Evolutionary conservation across 2,113 vertebrate species (phyloP).

Genomic region (Labeo rohita): DNA sequence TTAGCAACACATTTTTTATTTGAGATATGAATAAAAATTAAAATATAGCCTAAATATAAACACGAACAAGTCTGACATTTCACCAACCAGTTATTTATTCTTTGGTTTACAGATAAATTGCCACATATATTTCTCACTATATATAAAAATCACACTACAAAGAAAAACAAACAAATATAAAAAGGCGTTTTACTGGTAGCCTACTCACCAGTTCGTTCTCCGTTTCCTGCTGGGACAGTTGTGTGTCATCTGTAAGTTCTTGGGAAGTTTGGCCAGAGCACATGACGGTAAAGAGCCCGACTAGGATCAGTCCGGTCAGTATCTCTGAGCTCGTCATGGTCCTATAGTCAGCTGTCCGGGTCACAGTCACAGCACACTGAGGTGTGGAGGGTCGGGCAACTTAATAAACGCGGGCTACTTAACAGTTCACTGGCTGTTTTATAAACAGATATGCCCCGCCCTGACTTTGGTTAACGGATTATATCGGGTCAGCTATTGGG

Average conservation of each 20-base stretch:
- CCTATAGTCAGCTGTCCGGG: constrained; percentile 21
- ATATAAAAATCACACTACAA: not conserved
- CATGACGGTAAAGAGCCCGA: constrained; percentile 60
- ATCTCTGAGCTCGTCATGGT: constrained; percentile 73
- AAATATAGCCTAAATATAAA: not conserved
- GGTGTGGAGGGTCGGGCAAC: not conserved
- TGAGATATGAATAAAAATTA: not conserved
- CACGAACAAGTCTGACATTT: not conserved
- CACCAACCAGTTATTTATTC: not conserved
- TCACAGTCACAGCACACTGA: not conserved
- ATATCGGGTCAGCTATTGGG: constrained; percentile 18
- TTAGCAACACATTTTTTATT: not conserved
- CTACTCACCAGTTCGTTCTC: constrained; percentile 76
- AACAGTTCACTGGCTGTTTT: constrained; percentile 37
- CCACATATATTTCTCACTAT: not conserved
- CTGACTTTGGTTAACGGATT: constrained; percentile 2
- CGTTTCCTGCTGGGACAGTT: constrained; percentile 59
- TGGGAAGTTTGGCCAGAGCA: constrained; percentile 68
- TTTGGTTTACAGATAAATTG: not conserved
- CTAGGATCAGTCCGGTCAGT: constrained; percentile 64
- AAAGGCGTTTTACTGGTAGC: not conserved
- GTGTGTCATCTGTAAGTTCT: constrained; percentile 67
- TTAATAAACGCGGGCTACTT: not conserved
- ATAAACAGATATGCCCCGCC: constrained; percentile 58
- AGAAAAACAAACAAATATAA: not conserved